Percentiles rank a stretch among this genome's conserved stretches.
phyloP scores from a whole-genome alignment of 2,888 invertebrate genomes.

The Nomada fabriciana region DNA sequence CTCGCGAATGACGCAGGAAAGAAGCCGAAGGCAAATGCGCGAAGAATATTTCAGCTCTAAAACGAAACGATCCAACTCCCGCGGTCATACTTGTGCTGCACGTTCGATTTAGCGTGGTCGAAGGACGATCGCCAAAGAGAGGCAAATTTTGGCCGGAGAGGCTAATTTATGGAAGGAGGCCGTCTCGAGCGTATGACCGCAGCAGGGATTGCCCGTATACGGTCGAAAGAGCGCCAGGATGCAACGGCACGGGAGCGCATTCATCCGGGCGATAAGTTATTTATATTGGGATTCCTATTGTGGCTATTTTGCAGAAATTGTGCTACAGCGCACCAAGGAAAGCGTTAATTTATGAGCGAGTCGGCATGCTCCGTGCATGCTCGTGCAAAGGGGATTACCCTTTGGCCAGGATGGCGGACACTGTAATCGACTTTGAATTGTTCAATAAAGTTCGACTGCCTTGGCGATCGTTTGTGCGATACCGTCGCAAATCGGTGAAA shows the following conservation, averaged over 20 bases:
- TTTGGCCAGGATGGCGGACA: conserved; percentile 4
- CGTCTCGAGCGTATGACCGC: conserved; percentile 39
- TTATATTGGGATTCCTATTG: conserved; percentile 59
- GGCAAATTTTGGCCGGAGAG: background rate
- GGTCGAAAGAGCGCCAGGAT: conserved; percentile 22
- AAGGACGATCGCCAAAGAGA: background rate
- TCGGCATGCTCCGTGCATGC: conserved; percentile 38
- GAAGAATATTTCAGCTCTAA: too few species aligned
- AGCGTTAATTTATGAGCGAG: conserved; percentile 50
- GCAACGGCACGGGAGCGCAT: conserved; percentile 11
- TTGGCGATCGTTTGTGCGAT: background rate
- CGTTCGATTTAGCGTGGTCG: too few species aligned
- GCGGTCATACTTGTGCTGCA: background rate
- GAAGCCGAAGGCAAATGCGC: too few species aligned
- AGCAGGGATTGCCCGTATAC: conserved; percentile 45
- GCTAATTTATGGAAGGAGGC: conserved; percentile 28
- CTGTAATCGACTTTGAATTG: conserved; percentile 13
- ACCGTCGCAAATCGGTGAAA: too few species aligned
- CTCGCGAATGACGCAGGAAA: too few species aligned
- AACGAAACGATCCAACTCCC: background rate
- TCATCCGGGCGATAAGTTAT: conserved; percentile 56
- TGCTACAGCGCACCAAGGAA: conserved; percentile 19
- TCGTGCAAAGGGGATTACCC: conserved; percentile 28
- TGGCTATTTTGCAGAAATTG: conserved; percentile 56
- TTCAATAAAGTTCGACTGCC: conserved; percentile 18